Evolutionary conservation across 2,888 invertebrate species (phyloP).

Genomic region (Leptinotarsa peninsularis): DNA sequence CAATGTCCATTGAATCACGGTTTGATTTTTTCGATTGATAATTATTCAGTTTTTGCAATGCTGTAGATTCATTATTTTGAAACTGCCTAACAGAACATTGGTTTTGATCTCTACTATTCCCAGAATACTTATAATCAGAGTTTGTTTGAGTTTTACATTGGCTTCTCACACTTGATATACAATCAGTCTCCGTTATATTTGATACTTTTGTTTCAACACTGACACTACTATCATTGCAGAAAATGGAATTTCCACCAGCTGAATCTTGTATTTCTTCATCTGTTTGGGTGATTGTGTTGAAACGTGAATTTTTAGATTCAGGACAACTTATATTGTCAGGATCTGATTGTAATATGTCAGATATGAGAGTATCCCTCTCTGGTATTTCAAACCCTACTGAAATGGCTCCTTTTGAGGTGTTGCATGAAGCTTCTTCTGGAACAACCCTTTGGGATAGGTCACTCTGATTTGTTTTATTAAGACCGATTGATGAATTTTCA

Average conservation of each 20-base stretch:
- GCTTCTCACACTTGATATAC: neutral
- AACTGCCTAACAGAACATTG: neutral
- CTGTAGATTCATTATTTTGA: neutral
- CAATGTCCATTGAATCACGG: neutral
- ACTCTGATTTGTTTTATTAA: neutral
- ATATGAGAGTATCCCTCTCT: neutral
- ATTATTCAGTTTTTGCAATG: constrained; percentile 1
- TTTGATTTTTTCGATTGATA: neutral
- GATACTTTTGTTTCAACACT: neutral
- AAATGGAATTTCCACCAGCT: neutral
- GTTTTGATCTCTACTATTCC: neutral
- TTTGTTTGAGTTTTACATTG: neutral
- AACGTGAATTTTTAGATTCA: neutral
- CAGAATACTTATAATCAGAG: neutral
- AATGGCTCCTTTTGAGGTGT: neutral
- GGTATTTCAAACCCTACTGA: neutral
- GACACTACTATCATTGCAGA: neutral
- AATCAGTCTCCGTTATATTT: neutral
- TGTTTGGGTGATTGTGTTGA: neutral
- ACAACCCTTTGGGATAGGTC: neutral
- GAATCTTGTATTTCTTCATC: neutral
- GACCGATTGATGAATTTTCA: constrained; percentile 31
- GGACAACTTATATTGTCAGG: neutral
- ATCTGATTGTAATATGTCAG: neutral
- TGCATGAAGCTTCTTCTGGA: neutral